Conservation (phyloP, 2,888 invertebrate genomes). For the Ophonus ardosiacus region DNA sequence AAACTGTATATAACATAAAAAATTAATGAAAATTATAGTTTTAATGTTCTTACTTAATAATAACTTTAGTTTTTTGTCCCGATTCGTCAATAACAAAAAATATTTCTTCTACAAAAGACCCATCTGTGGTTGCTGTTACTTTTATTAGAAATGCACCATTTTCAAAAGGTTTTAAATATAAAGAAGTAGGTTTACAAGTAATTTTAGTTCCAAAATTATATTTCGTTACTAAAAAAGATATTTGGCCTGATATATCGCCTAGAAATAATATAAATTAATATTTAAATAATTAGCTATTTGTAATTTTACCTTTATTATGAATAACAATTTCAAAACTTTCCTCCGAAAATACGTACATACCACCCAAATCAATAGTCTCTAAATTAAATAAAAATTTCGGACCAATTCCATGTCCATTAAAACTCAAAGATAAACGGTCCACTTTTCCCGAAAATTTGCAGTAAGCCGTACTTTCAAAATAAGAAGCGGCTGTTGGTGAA, state of each 20-base stretch:
- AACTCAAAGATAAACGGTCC: slow-evolving; percentile 77
- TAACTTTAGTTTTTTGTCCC: slow-evolving; percentile 77
- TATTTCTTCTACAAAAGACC: slow-evolving; percentile 81
- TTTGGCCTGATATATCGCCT: slow-evolving; percentile 81
- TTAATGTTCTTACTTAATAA: slow-evolving; percentile 77
- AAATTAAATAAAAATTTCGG: slow-evolving; percentile 79
- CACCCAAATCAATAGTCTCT: slow-evolving; percentile 78
- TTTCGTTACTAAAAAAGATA: slow-evolving; percentile 76
- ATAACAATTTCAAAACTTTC: slow-evolving; percentile 81
- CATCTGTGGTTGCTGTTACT: slow-evolving; percentile 79
- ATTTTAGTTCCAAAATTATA: slow-evolving; percentile 80
- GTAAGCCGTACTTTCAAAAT: slow-evolving; percentile 77
- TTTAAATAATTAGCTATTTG: not conserved
- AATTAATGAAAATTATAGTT: not conserved
- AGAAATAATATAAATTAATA: slow-evolving; percentile 62
- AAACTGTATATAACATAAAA: no score
- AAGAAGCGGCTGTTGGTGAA: slow-evolving; percentile 77
- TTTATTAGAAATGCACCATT: slow-evolving; percentile 78
- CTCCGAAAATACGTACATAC: slow-evolving; percentile 79
- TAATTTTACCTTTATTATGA: slow-evolving; percentile 77
- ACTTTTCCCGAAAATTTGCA: slow-evolving; percentile 80
- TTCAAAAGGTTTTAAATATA: slow-evolving; percentile 77
- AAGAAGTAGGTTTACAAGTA: slow-evolving; percentile 76
- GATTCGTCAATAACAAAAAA: slow-evolving; percentile 80
- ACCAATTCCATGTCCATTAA: slow-evolving; percentile 79